Evolutionary conservation across 2,797 vertebrate species (phyloP).

Genomic region (Crotalus adamanteus): DNA sequence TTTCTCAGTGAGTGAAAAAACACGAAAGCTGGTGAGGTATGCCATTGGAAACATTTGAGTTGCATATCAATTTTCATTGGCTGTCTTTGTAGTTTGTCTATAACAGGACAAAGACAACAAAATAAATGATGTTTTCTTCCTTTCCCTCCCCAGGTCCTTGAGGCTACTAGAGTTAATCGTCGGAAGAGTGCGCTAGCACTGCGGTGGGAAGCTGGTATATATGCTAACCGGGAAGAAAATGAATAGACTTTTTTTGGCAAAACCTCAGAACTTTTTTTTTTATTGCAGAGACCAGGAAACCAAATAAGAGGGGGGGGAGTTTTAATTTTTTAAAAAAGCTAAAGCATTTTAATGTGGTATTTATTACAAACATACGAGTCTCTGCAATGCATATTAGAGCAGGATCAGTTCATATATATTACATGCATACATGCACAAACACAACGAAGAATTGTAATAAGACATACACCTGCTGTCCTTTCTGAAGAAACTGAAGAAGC

Average conservation of each 20-base stretch:
- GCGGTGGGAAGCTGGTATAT: slow-evolving; percentile 87
- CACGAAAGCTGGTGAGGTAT: background rate
- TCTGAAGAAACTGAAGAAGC: background rate
- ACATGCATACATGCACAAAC: slow-evolving; percentile 45
- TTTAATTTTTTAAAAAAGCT: slow-evolving; percentile 36
- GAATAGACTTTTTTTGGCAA: slow-evolving; percentile 61
- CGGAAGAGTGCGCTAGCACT: slow-evolving; percentile 92
- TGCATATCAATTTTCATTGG: background rate
- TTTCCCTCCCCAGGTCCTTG: slow-evolving; percentile 82
- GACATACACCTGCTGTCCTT: slow-evolving; percentile 22
- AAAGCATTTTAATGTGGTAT: slow-evolving; percentile 72
- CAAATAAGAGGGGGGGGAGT: slow-evolving; percentile 28
- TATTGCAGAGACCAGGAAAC: slow-evolving; percentile 62
- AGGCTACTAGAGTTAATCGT: slow-evolving; percentile 92
- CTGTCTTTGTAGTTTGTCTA: background rate
- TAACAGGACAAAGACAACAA: rapidly evolving
- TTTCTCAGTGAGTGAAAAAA: background rate
- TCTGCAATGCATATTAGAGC: slow-evolving; percentile 62
- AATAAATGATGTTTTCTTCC: slow-evolving; percentile 31
- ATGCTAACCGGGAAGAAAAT: slow-evolving; percentile 81
- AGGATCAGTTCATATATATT: slow-evolving; percentile 54
- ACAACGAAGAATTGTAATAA: background rate
- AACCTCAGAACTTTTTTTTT: slow-evolving; percentile 37
- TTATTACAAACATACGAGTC: slow-evolving; percentile 73
- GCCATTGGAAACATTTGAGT: background rate